phyloP scores from a whole-genome alignment of 2,797 vertebrate species.

The Nyctalus aviator region DNA sequence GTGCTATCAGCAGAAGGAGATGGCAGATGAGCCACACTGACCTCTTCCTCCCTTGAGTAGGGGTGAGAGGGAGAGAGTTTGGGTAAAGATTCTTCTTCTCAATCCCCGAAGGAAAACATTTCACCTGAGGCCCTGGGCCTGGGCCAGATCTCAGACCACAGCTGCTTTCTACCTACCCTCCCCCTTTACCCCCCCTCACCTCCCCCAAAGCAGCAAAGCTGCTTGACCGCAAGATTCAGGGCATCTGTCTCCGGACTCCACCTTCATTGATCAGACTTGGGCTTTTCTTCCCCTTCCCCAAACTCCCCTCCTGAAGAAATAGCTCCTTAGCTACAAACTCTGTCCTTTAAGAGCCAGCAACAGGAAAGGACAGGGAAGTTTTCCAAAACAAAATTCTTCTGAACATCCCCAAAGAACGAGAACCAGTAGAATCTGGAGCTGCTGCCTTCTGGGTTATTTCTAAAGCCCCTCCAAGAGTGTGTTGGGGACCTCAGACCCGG shows the following conservation, averaged over 20 bases:
- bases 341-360: conserved; percentile 33
- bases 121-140: neutral
- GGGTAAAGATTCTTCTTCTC: neutral
- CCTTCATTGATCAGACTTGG: neutral
- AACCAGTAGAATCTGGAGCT: neutral
- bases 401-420: neutral
- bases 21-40: neutral
- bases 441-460: neutral
- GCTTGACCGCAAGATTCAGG: neutral
- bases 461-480: neutral
- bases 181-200: neutral
- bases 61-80: neutral
- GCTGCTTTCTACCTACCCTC: neutral
- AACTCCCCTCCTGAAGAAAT: neutral
- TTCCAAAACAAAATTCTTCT: conserved; percentile 30
- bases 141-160: neutral
- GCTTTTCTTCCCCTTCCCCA: neutral
- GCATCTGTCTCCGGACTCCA: neutral
- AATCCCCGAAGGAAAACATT: neutral
- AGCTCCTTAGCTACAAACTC: conserved; percentile 31
- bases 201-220: neutral
- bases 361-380: conserved; percentile 3
- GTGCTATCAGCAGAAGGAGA: neutral
- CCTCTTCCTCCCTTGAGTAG: neutral
- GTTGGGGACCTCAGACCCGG: neutral